Percentiles rank a stretch among this genome's conserved stretches.
Evolutionary conservation across 1,140 invertebrate species (phyloP).

Genomic region (Aphaenogaster floridana): DNA sequence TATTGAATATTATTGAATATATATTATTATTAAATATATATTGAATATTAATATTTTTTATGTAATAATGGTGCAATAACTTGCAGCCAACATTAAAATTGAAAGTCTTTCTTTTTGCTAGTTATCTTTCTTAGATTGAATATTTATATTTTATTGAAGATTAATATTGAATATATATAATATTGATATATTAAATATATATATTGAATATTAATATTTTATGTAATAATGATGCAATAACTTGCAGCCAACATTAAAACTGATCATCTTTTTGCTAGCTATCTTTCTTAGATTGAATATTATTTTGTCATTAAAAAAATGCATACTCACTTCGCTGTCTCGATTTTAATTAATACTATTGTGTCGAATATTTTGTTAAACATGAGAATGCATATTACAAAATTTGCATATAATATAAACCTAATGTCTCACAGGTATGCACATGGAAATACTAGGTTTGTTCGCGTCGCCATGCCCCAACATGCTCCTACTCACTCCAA

Average conservation of each 20-base stretch:
- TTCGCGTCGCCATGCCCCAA: too few relatives aligned
- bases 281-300: too few relatives aligned
- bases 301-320: not conserved
- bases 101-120: not conserved
- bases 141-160: too few relatives aligned
- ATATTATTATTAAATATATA: too few relatives aligned
- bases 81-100: not conserved
- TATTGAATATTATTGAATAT: too few relatives aligned
- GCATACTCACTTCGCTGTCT: not conserved
- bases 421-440: not conserved
- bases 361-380: not conserved
- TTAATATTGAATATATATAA: too few relatives aligned
- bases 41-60: too few relatives aligned
- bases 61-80: not conserved
- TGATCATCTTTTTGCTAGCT: not conserved
- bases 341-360: not conserved
- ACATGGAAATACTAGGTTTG: too few relatives aligned
- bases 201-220: too few relatives aligned
- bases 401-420: not conserved
- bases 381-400: not conserved
- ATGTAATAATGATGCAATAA: not conserved
- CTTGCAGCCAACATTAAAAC: not conserved
- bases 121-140: too few relatives aligned
- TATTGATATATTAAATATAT: too few relatives aligned
- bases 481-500: too few relatives aligned